Base-by-base conservation (phyloP, 2,113 vertebrate genomes). In the Eulemur macaco region DNA sequence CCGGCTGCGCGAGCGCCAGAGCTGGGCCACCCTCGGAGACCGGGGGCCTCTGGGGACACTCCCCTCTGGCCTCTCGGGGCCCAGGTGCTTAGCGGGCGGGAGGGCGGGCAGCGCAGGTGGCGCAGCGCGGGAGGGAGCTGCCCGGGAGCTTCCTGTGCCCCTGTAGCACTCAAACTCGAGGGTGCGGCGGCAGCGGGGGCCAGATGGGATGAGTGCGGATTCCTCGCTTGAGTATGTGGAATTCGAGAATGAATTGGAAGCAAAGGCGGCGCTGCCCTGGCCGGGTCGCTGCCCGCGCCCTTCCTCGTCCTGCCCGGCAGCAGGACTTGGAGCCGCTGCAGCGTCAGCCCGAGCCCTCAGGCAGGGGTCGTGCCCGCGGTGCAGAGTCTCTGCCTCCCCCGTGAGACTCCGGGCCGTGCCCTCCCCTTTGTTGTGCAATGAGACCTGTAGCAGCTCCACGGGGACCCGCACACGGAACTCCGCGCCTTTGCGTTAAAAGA, bases 91-190 rank as follows among this genome's bases (percentile, higher is more conserved):
- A 15, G 21, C 13, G 63, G 58, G 58, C 42, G 31, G 56, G 31
- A 63, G 29, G 64, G 56, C 90, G 31, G 2, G 64, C 14, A n/a
- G 37, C 71, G 82, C 97, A 96, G 96, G 97, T 96, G 97, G 95
- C 58, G 47, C 18, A 52, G 71, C 17, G n/a, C 31, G 5, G 60
- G n/a, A 71, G 6, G 69, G 58, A 29, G 82, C 68, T 25, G 20
- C 12, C 17, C 21, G 5, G 69, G 39, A 8, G 68, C 66, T 23
- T 31, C 68, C 54, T 86, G 86, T 12, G 27, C 42, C 68, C 81
- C 17, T 4, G 18, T 37, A 45, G 56, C 63, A 78, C 87, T 63
- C 60, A 3, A 8, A 20, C 50, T 31, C 52, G 0, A 29, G 58
- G 87, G 23, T 20, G 13, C 37, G 15, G 87, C 14, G 1, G 76